These are phyloP conservation scores for Gibbula magus DNA, from an alignment of 2,888 invertebrate genomes.

Conservation along the genomic window DNA sequence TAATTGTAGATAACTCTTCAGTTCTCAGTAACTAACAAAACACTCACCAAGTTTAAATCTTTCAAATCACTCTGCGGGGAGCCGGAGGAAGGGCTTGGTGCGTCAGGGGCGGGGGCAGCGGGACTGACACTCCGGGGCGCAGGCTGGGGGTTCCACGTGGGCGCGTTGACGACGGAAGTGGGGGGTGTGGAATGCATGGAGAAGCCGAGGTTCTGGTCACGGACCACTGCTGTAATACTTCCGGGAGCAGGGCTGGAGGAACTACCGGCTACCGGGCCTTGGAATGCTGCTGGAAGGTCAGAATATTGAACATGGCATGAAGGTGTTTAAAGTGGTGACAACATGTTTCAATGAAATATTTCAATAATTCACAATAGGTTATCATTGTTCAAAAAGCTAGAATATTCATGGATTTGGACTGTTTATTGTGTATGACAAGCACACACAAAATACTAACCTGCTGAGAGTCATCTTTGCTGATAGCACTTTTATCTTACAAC, in stretches of 20 bases:
- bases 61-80: slow-evolving; percentile 40
- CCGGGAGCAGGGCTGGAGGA: slow-evolving; percentile 42
- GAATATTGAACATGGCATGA: not conserved
- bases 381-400: too few relatives aligned
- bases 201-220: slow-evolving; percentile 39
- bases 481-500: too few relatives aligned
- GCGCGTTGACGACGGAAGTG: slow-evolving; percentile 47
- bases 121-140: slow-evolving; percentile 53
- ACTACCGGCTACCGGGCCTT: slow-evolving; percentile 37
- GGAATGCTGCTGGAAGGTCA: slow-evolving; percentile 49
- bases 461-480: too few relatives aligned
- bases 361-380: not conserved
- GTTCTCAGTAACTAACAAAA: too few relatives aligned
- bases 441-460: too few relatives aligned
- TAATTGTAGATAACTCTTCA: too few relatives aligned
- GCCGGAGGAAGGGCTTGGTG: slow-evolving; percentile 38
- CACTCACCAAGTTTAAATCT: slow-evolving; percentile 25
- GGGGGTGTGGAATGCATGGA: slow-evolving; percentile 42
- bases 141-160: slow-evolving; percentile 46
- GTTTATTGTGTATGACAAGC: too few relatives aligned
- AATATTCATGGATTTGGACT: too few relatives aligned
- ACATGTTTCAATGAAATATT: not conserved
- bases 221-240: slow-evolving; percentile 56
- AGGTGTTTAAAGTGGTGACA: not conserved
- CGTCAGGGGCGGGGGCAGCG: slow-evolving; percentile 22